Evolutionary conservation across 2,797 vertebrate genomes (phyloP).

Genomic region (Pyrocephalus nanus): DNA sequence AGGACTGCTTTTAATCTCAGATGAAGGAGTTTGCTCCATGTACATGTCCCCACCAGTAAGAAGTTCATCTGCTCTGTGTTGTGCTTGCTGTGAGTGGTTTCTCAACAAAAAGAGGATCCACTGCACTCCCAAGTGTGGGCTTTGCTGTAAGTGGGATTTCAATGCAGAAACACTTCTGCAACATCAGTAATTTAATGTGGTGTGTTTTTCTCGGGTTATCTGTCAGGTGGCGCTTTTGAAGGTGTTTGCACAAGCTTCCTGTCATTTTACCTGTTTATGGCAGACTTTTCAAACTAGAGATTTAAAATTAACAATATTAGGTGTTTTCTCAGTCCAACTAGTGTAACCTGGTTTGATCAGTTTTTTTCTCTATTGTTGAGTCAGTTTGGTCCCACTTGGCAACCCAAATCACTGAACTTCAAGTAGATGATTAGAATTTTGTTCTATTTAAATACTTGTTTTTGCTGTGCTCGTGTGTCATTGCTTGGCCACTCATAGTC

Average conservation of each 20-base stretch:
- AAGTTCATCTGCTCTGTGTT: not conserved
- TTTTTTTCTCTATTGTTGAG: not conserved
- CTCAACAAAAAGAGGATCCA: not conserved
- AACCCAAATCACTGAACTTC: not conserved
- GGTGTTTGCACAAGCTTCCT: not conserved
- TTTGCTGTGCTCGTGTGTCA: not conserved
- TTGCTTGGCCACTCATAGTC: not conserved
- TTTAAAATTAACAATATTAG: not conserved
- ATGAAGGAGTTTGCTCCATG: not conserved
- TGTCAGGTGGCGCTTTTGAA: not conserved
- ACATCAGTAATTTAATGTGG: not conserved
- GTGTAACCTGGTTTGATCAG: not conserved
- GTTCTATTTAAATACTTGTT: not conserved
- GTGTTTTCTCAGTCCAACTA: not conserved
- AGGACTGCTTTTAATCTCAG: not conserved
- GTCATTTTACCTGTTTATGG: not conserved
- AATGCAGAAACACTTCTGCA: not conserved
- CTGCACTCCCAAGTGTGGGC: not conserved
- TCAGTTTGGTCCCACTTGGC: not conserved
- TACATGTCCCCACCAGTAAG: not conserved
- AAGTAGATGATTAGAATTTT: not conserved
- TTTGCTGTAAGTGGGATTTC: not conserved
- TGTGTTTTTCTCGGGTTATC: not conserved
- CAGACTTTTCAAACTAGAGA: not conserved
- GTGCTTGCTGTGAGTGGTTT: not conserved